Conservation (phyloP, 2,888 invertebrate genomes). For the Eustalomyia histrio region DNA sequence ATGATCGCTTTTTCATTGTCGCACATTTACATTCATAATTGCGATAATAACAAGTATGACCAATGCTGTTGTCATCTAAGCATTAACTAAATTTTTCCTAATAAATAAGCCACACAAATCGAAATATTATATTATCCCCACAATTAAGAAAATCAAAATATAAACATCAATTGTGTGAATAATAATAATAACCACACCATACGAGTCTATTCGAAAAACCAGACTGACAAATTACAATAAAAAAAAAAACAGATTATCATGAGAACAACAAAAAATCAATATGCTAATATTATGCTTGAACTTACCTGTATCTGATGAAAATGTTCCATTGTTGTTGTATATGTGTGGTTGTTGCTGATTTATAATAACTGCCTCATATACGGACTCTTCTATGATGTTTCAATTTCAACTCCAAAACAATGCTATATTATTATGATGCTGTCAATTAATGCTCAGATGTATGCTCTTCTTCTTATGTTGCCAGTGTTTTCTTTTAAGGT, state of each 20-base stretch:
- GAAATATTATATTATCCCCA: background rate
- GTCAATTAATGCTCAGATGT: background rate
- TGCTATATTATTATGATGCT: background rate
- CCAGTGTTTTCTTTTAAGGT: slow-evolving; percentile 47
- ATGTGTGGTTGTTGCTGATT: slow-evolving; percentile 56
- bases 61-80: background rate
- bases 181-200: background rate
- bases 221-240: slow-evolving; percentile 37
- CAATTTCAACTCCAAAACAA: background rate
- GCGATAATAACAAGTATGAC: background rate
- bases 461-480: slow-evolving; percentile 45
- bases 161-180: background rate
- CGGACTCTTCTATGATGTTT: slow-evolving; percentile 1
- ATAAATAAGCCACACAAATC: background rate
- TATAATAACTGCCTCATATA: slow-evolving; percentile 54
- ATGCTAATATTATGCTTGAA: slow-evolving; percentile 69
- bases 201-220: background rate
- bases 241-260: background rate
- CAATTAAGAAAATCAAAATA: background rate
- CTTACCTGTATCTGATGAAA: slow-evolving; percentile 79
- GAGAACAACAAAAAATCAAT: slow-evolving; percentile 56
- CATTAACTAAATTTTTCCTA: background rate
- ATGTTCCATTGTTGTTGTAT: slow-evolving; percentile 74
- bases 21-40: background rate
- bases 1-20: too few species aligned